Percentiles rank a stretch among this genome's conserved stretches.
Conservation (phyloP, 1,140 invertebrate genomes). For the Cydia fagiglandana region DNA sequence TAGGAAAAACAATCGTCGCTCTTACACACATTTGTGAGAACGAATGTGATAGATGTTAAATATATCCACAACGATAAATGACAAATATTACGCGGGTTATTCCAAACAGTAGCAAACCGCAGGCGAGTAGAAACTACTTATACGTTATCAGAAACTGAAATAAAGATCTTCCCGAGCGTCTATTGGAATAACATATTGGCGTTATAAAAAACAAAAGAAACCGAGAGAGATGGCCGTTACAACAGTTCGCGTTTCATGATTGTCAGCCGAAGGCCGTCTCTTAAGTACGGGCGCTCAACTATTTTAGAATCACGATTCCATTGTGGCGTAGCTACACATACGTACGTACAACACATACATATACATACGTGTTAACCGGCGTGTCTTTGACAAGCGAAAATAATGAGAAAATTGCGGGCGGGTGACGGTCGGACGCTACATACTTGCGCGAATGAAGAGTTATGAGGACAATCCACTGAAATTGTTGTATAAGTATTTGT, state of each 20-base stretch:
- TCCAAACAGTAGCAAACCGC: no score
- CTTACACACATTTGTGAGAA: no score
- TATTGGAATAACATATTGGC: neutral
- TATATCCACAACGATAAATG: no score
- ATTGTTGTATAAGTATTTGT: no score
- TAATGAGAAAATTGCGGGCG: slow-evolving; percentile 21
- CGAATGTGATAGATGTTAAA: no score
- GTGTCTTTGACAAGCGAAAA: slow-evolving; percentile 19
- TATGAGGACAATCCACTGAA: no score
- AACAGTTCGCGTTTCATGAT: neutral
- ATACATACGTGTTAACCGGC: neutral
- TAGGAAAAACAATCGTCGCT: no score
- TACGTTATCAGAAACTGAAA: no score
- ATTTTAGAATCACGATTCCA: slow-evolving; percentile 27
- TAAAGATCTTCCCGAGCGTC: no score
- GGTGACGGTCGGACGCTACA: slow-evolving; percentile 5
- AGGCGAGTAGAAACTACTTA: no score
- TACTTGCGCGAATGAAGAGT: slow-evolving; percentile 1
- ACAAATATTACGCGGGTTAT: no score
- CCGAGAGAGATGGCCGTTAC: neutral
- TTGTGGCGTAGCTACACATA: slow-evolving; percentile 3
- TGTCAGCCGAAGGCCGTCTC: slow-evolving; percentile 14
- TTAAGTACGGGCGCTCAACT: neutral
- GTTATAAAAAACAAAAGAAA: neutral
- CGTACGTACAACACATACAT: neutral